A percentile compares a stretch with the other conserved stretches of the same genome.
Evolutionary conservation across 2,113 vertebrate genomes (phyloP).

Genomic region (Heterotilapia buettikoferi): DNA sequence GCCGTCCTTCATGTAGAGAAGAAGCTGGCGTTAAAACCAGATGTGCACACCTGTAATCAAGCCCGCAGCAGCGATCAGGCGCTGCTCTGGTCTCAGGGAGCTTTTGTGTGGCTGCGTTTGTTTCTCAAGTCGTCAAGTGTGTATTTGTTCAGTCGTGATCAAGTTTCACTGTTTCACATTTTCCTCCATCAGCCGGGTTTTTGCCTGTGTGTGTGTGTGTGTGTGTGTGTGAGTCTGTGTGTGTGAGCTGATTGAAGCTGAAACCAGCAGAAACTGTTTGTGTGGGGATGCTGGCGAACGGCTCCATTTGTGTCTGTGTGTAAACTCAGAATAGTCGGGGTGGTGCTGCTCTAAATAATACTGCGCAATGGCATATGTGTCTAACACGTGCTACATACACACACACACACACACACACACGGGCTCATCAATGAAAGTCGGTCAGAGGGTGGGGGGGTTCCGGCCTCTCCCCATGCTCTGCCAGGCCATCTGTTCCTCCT

Average conservation of each 20-base stretch:
- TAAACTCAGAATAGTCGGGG: constrained; percentile 15
- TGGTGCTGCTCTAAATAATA: constrained; percentile 30
- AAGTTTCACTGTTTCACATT: not conserved
- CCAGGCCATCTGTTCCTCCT: constrained; percentile 61
- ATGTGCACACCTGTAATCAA: not conserved
- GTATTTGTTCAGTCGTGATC: not conserved
- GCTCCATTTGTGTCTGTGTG: not conserved
- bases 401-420: not conserved
- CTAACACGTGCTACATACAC: not conserved
- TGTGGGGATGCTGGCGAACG: not conserved
- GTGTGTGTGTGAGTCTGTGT: not conserved
- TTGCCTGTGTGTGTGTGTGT: not conserved
- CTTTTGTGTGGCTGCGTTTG: not conserved
- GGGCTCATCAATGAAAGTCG: constrained; percentile 55
- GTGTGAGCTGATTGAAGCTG: not conserved
- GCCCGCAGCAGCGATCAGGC: not conserved
- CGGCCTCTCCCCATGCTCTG: constrained; percentile 55
- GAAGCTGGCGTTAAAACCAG: not conserved
- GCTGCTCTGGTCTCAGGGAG: not conserved
- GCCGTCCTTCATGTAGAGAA: not conserved
- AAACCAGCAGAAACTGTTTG: not conserved
- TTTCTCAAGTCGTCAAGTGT: not conserved
- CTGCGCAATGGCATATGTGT: constrained; percentile 38
- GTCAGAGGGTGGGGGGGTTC: constrained; percentile 48
- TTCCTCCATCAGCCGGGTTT: not conserved